A percentile compares a stretch with the other conserved stretches of the same genome.
Conservation (phyloP, 1,140 invertebrate species). For the Trichonephila clavata region DNA sequence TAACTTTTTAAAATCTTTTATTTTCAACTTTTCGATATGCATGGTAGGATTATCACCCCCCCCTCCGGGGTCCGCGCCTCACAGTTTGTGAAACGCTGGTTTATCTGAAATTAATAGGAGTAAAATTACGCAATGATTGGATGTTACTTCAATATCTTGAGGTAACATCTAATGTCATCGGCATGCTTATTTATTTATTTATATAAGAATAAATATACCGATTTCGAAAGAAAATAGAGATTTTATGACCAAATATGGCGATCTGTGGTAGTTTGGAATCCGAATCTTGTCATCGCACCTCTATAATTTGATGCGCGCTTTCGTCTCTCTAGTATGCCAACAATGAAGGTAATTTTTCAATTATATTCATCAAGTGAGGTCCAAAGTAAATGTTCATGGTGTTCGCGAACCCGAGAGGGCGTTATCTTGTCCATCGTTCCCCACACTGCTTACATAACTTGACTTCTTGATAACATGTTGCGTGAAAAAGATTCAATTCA, state of each 20-base stretch:
- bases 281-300: conserved; percentile 19
- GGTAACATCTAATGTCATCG: neutral
- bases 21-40: too few relatives aligned
- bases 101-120: too few relatives aligned
- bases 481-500: conserved; percentile 15
- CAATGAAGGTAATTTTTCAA: conserved; percentile 65
- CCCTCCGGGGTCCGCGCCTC: too few relatives aligned
- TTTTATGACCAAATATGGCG: conserved; percentile 22
- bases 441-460: neutral
- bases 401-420: conserved; percentile 50
- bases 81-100: too few relatives aligned
- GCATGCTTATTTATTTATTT: neutral
- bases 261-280: neutral
- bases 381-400: conserved; percentile 71
- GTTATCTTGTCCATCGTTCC: conserved; percentile 22
- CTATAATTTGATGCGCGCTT: conserved; percentile 54
- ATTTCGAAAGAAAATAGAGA: too few relatives aligned
- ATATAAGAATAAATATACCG: too few relatives aligned
- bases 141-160: too few relatives aligned
- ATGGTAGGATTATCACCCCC: too few relatives aligned
- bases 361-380: conserved; percentile 71
- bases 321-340: neutral
- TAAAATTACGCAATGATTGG: too few relatives aligned
- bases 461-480: conserved; percentile 24
- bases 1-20: too few relatives aligned